Base-by-base conservation (phyloP, 2,888 invertebrate genomes). In the Limnephilus auricula region DNA sequence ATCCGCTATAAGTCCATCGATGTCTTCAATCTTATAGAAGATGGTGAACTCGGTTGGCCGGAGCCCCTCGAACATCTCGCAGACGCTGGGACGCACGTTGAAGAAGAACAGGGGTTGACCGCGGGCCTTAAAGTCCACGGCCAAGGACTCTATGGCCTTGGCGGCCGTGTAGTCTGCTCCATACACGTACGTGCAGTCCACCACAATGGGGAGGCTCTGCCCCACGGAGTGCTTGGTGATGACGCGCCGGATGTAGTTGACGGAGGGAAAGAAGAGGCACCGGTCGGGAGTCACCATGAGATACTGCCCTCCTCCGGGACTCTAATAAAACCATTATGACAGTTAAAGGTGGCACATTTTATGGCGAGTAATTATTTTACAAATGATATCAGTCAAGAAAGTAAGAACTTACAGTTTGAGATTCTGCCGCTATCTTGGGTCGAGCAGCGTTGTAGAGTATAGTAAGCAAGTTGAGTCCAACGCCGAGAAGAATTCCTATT, bases 91-190 rank as follows among this genome's bases (percentile, higher is more conserved):
- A 94, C 98, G 98, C n/a, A 98, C 96, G 94, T 98, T 98, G 95
- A 97, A 98, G 95, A 98, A 98, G 94, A 98, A 97, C 40, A 98
- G 95, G 40, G 97, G 96, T 95, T 98, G 98, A 65, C 96, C 96
- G 83, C 98, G 96, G 90, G 95, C 95, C 80, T 97, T 96, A 94
- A 98, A 98, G 94, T 98, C 98, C 92, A 96, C 96, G 32, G 97
- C 97, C 37, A 98, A 95, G 93, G 97, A 97, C 94, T 97, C 97
- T 93, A 98, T 97, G 92, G 97, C 98, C 94, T 97, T 97, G 88
- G 98, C 98, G 10, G 98, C 98, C 2, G 98, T 98, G 95, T 97
- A 98, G 95, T 98, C 98, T 25, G 98, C 98, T 92, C 98, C 98
- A 95, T 98, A 98, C 94, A 98, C 98, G 95, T 98, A 98, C 84